Percentiles rank a stretch among this genome's conserved stretches.
These are phyloP conservation scores for Thymelicus acteon DNA, from an alignment of 2,888 invertebrate genomes.

Conservation along the genomic window DNA sequence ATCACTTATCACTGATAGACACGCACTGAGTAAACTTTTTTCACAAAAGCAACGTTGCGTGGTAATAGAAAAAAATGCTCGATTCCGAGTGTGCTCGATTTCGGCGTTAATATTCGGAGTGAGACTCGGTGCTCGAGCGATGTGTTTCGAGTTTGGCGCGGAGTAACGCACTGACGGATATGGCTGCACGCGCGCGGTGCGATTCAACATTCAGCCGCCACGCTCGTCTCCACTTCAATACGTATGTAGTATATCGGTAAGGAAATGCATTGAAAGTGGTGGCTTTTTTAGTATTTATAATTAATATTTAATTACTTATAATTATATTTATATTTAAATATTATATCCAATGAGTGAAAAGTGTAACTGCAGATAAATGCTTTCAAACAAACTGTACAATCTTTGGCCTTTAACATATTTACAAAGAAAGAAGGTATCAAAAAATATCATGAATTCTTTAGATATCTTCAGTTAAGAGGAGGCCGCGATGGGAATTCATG, in stretches of 20 bases:
- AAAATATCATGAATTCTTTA: too few relatives aligned
- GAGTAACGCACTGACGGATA: conserved; percentile 64
- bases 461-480: too few relatives aligned
- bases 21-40: conserved; percentile 55
- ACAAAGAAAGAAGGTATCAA: too few relatives aligned
- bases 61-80: conserved; percentile 39
- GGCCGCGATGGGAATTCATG: too few relatives aligned
- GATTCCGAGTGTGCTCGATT: conserved; percentile 52
- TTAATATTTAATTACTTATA: too few relatives aligned
- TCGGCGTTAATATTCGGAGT: conserved; percentile 44
- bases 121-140: conserved; percentile 45
- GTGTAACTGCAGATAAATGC: too few relatives aligned
- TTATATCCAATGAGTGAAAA: too few relatives aligned
- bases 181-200: conserved; percentile 47
- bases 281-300: not conserved
- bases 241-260: not conserved
- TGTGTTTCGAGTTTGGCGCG: conserved; percentile 75
- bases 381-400: too few relatives aligned
- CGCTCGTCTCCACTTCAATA: conserved; percentile 43
- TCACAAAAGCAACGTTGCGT: conserved; percentile 67
- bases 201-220: conserved; percentile 42
- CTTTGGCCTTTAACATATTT: too few relatives aligned
- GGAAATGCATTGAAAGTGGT: conserved; percentile 7
- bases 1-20: conserved; percentile 34
- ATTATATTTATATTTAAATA: too few relatives aligned